Evolutionary conservation across 2,888 invertebrate species (phyloP), one percentile per base, ranked within the genome.

Genomic region (Cheilosia vulpina): DNA sequence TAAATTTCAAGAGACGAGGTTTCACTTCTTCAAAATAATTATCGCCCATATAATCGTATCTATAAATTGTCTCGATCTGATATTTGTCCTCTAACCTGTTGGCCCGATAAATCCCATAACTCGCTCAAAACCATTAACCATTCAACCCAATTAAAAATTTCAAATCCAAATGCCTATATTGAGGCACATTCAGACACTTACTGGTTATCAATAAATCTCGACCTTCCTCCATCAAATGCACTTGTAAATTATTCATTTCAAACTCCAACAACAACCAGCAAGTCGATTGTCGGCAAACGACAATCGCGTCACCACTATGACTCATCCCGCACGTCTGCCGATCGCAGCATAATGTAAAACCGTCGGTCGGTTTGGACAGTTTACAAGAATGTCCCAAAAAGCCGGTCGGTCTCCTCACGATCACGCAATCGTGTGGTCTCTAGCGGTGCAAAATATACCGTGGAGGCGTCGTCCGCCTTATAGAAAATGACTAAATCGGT

Each of bases 401-500:
- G 34, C 45, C 58, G 58, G 58, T 41, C 81, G 85, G 68, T 81
- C 71, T 76, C 60, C 62, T 69, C 80, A 80, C 84, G 80, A 83
- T 75, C 80, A 81, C 75, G 65, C 55, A 76, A 80, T 85, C 76
- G 57, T 63, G 52, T 71, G 62, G 55, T 66, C 52, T 77, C 43
- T 73, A 79, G 62, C 79, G 73, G 79, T 83, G 65, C 77, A 53
- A 68, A 69, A 77, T 62, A 27, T 50, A 78, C n/a, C 63, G 78
- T 45, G 65, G 72, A 79, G 79, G 65, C 58, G 66, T 72, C 38
- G 66, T 72, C 38, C 38, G 38, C 66, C 62, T 76, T 72, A 77
- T 47, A 43, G 17, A 71, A 77, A 76, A 77, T 72, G 76, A 85
- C 81, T 80, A 76, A 84, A 76, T 85, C 69, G 75, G 78, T 72